Evolutionary conservation across 1,140 invertebrate genomes (phyloP).

Genomic region (Psilanteris sp.): DNA sequence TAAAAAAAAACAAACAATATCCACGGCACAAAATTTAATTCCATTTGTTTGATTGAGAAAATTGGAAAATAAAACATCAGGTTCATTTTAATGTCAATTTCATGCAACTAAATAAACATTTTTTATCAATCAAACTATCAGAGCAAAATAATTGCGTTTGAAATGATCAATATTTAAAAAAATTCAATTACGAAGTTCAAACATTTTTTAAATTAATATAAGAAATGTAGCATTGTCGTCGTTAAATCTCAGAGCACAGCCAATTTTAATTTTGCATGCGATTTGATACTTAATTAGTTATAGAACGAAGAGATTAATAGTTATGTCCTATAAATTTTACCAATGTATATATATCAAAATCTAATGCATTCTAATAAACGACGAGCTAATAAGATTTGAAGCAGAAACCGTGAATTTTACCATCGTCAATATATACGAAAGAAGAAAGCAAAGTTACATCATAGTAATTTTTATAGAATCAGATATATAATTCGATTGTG

Average conservation of each 20-base stretch:
- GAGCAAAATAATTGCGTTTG: constrained; percentile 17
- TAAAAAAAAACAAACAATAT: constrained; percentile 3
- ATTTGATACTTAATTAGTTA: no score
- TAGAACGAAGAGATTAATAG: no score
- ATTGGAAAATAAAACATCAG: constrained; percentile 24
- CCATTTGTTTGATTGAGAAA: constrained; percentile 13
- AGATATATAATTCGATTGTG: no score
- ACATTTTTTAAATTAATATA: constrained; percentile 23
- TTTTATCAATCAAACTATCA: constrained; percentile 31
- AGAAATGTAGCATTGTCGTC: no score
- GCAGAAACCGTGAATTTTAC: no score
- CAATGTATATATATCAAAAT: no score
- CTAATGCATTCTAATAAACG: no score
- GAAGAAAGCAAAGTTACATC: no score
- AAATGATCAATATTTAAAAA: constrained; percentile 15
- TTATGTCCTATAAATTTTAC: no score
- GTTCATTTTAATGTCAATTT: constrained; percentile 10
- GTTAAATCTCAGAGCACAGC: constrained; percentile 17
- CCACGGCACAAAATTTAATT: background rate
- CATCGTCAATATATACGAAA: no score
- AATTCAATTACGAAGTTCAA: background rate
- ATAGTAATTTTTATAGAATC: no score
- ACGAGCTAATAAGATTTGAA: no score
- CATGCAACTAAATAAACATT: constrained; percentile 25
- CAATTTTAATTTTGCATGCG: background rate